Evolutionary conservation across 35 echinoderm and acorn worm genomes (phyloP).

Genomic region (Stichopus chloronotus): DNA sequence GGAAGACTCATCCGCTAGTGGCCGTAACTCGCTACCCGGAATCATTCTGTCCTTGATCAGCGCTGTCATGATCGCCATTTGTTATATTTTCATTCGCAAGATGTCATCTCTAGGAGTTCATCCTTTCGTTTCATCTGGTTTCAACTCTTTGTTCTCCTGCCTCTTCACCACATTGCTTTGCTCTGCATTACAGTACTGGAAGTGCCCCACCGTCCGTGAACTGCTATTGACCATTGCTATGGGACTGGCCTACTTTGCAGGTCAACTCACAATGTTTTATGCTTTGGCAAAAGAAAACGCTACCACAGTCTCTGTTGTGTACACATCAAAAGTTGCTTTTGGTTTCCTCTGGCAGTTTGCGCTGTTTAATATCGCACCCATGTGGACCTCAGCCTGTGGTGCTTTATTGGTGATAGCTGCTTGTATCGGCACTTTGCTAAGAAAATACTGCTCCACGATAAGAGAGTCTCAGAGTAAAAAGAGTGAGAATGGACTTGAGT

Average conservation of each 20-base stretch:
- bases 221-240: not conserved
- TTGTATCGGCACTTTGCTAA: not conserved
- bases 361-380: not conserved
- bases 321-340: not conserved
- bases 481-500: too few relatives aligned
- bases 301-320: not conserved
- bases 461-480: not conserved
- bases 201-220: not conserved
- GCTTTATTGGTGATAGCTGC: not conserved
- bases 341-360: constrained; percentile 36
- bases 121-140: not conserved
- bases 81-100: not conserved
- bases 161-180: not conserved
- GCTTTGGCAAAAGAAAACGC: not conserved
- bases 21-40: not conserved
- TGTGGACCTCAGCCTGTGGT: constrained; percentile 14
- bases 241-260: not conserved
- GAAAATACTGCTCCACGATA: not conserved
- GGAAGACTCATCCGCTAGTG: not conserved
- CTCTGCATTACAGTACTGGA: not conserved
- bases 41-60: not conserved
- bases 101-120: not conserved
- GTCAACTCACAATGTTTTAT: not conserved
- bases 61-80: not conserved
- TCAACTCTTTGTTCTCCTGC: not conserved